Evolutionary conservation across 2,888 invertebrate genomes (phyloP), one percentile per base, ranked within the genome.

Genomic region (Anticlea derivata): DNA sequence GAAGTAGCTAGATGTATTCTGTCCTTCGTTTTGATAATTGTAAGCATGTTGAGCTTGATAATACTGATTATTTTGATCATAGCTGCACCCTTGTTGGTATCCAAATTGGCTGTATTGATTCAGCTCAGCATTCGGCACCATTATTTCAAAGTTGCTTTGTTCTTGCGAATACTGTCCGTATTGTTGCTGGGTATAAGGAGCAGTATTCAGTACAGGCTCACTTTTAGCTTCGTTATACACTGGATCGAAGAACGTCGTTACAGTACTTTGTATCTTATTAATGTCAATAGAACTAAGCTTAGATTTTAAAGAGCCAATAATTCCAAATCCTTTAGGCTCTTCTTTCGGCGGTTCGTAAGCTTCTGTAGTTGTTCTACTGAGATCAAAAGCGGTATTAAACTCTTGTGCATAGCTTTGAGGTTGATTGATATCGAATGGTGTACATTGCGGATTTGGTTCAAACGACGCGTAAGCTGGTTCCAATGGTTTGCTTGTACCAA

Each of bases 231-330:
- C 72, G 65, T 86, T 87, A 48, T 81, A 89, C 43, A 73, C 75
- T 0, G 91, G 90, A 68, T 91, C 91, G 34, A 91, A 91, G 61
- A 91, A 91, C 0, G 86, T 88, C 0, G 90, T 88, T 1, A 91
- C 88, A 2, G 73, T 85, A 63, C 75, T 86, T 66, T 90, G 90
- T 30, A 91, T 80, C 63, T 86, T 91, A 68, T 87, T 87, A 7
- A 91, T 86, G 67, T 88, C 88, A 35, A 91, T 68, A 5, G 83
- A 76, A 55, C 82, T 80, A 0, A 90, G 72, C 58, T 89, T 90
- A 23, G 89, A 88, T 70, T 89, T 90, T n/a, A 90, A 69, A 5
- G 89, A 88, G 12, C 89, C 89, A 40, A 90, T 84, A 7, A 90
- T 78, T 31, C 87, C 89, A 48, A 86, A 86, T 2, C 81, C 78